These are phyloP conservation scores for Drosophila erecta DNA, from an alignment of 1,140 invertebrate genomes.

Conservation along the genomic window DNA sequence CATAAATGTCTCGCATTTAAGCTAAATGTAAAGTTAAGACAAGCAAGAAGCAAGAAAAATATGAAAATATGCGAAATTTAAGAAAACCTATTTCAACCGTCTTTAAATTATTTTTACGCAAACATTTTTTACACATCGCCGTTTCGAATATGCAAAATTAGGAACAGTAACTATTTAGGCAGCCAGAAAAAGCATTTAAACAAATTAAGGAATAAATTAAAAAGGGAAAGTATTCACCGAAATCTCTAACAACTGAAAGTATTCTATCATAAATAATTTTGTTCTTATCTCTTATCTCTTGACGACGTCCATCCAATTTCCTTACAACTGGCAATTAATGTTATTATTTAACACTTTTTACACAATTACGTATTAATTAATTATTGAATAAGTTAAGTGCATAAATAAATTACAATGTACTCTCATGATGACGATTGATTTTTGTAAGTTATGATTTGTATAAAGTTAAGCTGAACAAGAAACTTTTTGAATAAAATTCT, in stretches of 20 bases:
- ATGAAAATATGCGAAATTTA: constrained; percentile 40
- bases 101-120: constrained; percentile 57
- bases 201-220: constrained; percentile 3
- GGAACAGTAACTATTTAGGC: constrained; percentile 29
- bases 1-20: constrained; percentile 82
- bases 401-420: constrained; percentile 63
- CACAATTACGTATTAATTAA: constrained; percentile 48
- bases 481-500: constrained; percentile 82
- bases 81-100: constrained; percentile 34
- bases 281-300: constrained; percentile 18
- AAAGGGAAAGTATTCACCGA: constrained; percentile 10
- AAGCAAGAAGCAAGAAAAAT: constrained; percentile 35
- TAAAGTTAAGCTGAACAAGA: constrained; percentile 74
- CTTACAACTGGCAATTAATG: constrained; percentile 53
- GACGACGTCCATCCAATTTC: constrained; percentile 64
- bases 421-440: constrained; percentile 69
- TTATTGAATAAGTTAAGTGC: constrained; percentile 70
- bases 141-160: constrained; percentile 36
- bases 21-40: constrained; percentile 77
- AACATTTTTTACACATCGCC: constrained; percentile 46
- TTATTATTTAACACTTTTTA: constrained; percentile 56
- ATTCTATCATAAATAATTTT: constrained; percentile 54
- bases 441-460: constrained; percentile 78
- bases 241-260: constrained; percentile 48
- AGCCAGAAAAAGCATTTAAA: constrained; percentile 74